phyloP scores from a whole-genome alignment of 2,797 vertebrate genomes.

The Oryzias dopingdopingensis region DNA sequence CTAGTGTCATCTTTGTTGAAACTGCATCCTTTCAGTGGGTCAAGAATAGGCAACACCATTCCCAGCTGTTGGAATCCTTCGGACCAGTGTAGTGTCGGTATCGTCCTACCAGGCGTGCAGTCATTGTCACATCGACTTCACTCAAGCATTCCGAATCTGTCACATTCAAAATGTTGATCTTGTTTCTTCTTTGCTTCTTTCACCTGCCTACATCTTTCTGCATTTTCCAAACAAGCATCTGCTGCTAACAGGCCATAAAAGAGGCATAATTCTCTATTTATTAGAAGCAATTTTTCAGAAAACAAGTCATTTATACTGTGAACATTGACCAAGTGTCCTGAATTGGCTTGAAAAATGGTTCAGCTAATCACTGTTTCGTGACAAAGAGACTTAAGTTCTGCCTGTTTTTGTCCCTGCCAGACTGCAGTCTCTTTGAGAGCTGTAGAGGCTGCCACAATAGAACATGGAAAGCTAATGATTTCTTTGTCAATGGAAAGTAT shows the following conservation, averaged over 20 bases:
- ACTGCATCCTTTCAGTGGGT: constrained; percentile 82
- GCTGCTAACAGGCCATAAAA: too few species aligned
- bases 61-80: constrained; percentile 91
- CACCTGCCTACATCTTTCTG: not conserved
- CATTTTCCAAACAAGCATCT: not conserved
- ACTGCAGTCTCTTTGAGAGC: constrained; percentile 93
- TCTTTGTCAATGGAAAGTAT: constrained; percentile 87
- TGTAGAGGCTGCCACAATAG: constrained; percentile 90
- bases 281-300: not conserved
- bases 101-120: constrained; percentile 86
- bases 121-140: not conserved
- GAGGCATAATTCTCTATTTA: not conserved
- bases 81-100: constrained; percentile 90
- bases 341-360: constrained; percentile 1
- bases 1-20: constrained; percentile 91
- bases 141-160: not conserved
- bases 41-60: constrained; percentile 87
- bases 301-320: not conserved
- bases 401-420: constrained; percentile 53
- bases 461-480: constrained; percentile 88
- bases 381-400: not conserved
- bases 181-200: not conserved
- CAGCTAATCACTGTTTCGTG: not conserved
- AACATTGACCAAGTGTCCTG: not conserved
- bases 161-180: too few species aligned